A percentile compares a stretch with the other conserved stretches of the same genome.
These are phyloP conservation scores for Zhuqinia jingwanae DNA, from an alignment of 2,888 invertebrate genomes.

Conservation along the genomic window DNA sequence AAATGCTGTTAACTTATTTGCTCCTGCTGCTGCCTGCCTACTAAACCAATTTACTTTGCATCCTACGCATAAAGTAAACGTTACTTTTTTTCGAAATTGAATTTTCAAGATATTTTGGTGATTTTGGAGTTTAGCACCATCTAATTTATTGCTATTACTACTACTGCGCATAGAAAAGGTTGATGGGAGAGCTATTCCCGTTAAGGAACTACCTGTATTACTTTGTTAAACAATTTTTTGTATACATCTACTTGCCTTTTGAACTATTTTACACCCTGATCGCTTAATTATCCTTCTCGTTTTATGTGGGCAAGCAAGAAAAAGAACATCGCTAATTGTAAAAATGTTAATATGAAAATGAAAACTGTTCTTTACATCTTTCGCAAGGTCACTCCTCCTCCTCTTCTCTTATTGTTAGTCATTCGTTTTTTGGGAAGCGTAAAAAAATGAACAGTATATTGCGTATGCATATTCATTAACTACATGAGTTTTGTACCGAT, in stretches of 20 bases:
- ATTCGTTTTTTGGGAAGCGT: too few relatives aligned
- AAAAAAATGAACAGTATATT: not conserved
- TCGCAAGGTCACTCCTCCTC: constrained; percentile 52
- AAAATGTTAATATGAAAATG: not conserved
- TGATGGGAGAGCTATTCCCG: constrained; percentile 2
- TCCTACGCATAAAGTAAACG: constrained; percentile 25
- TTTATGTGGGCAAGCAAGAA: not conserved
- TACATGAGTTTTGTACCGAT: not conserved
- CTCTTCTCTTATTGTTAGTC: too few relatives aligned
- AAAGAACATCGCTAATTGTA: constrained; percentile 3
- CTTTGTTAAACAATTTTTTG: constrained; percentile 7
- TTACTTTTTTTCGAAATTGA: constrained; percentile 34
- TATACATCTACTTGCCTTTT: not conserved
- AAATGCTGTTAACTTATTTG: not conserved
- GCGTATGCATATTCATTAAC: constrained; percentile 46
- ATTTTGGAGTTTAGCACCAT: too few relatives aligned
- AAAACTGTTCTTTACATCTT: not conserved
- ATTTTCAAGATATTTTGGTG: constrained; percentile 35
- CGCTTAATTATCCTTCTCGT: constrained; percentile 1
- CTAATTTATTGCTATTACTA: constrained; percentile 37
- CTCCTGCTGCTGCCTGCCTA: not conserved
- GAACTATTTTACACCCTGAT: not conserved
- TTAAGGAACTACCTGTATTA: constrained; percentile 48
- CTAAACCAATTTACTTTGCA: not conserved
- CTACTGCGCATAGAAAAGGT: too few relatives aligned